Percentiles rank a stretch among this genome's conserved stretches.
phyloP scores from a whole-genome alignment of 2,113 vertebrate genomes.

The Brienomyrus brachyistius region DNA sequence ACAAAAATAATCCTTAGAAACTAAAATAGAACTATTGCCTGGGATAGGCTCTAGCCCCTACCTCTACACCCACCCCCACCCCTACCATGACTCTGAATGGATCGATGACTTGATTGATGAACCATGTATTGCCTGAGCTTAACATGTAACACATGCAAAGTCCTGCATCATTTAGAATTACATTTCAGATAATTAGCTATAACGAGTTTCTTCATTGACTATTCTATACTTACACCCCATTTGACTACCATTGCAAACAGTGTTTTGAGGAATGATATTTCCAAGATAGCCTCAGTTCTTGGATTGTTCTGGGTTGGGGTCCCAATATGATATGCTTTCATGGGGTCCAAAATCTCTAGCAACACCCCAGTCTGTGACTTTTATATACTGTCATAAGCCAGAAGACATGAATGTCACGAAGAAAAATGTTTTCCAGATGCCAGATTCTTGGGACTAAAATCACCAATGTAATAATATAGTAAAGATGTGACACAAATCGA shows the following conservation, averaged over 20 bases:
- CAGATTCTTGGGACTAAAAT: neutral
- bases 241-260: neutral
- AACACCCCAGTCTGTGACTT: neutral
- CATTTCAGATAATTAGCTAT: neutral
- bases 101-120: neutral
- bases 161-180: neutral
- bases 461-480: neutral
- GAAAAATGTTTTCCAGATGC: neutral
- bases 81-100: neutral
- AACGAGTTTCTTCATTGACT: neutral
- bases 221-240: neutral
- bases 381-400: neutral
- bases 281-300: neutral
- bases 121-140: neutral
- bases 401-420: neutral
- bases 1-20: neutral
- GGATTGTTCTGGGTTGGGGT: neutral
- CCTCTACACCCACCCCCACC: no score
- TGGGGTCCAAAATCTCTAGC: neutral
- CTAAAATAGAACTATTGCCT: neutral
- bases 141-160: neutral
- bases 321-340: neutral
- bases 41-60: neutral
- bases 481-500: neutral
- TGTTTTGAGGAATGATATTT: neutral